Conservation (phyloP, 2,888 invertebrate genomes). For the Ectropis crepuscularia region DNA sequence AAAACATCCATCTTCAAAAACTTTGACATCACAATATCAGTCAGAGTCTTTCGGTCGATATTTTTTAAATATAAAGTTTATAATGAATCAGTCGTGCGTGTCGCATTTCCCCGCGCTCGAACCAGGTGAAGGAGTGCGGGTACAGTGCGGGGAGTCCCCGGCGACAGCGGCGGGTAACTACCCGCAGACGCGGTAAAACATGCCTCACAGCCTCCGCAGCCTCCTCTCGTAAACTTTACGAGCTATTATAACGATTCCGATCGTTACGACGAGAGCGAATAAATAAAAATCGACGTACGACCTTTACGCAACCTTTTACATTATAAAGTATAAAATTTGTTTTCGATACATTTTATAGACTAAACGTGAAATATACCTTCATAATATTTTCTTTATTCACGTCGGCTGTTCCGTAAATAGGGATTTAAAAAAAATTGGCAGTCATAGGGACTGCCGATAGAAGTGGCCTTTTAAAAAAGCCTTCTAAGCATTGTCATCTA, state of each 20-base stretch:
- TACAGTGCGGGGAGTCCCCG: background rate
- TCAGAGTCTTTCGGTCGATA: too few relatives aligned
- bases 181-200: slow-evolving; percentile 24
- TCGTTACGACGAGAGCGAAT: slow-evolving; percentile 30
- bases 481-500: too few relatives aligned
- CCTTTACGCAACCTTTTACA: slow-evolving; percentile 23
- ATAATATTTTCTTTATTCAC: too few relatives aligned
- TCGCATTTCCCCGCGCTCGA: too few relatives aligned
- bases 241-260: slow-evolving; percentile 36
- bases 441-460: too few relatives aligned
- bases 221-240: slow-evolving; percentile 40
- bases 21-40: too few relatives aligned
- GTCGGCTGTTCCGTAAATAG: too few relatives aligned
- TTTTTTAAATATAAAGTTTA: too few relatives aligned
- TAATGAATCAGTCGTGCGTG: too few relatives aligned
- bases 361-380: background rate
- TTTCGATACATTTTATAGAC: background rate
- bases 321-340: slow-evolving; percentile 9
- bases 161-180: background rate
- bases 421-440: too few relatives aligned
- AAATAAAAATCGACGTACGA: slow-evolving; percentile 31
- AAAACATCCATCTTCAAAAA: too few relatives aligned
- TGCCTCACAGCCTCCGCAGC: slow-evolving; percentile 32
- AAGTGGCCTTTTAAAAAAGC: too few relatives aligned
- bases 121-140: background rate